Conservation (phyloP, 92 coral and sea anemone species). For the Epizoanthus fatuus region DNA sequence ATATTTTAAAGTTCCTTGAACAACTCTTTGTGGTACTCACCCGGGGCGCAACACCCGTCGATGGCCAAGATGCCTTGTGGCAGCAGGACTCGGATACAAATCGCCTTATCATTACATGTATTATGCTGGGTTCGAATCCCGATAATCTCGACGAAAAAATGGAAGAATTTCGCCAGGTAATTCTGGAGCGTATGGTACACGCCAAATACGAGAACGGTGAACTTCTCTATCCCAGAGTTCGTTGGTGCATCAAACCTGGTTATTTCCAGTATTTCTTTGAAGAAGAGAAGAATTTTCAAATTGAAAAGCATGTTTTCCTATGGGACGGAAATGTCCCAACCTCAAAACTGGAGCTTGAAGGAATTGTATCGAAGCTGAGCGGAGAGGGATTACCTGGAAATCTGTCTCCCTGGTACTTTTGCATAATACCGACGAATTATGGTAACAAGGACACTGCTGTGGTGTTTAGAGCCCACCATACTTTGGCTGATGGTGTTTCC, state of each 20-base stretch:
- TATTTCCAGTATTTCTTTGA: conserved; percentile 91
- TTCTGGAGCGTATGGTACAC: conserved; percentile 73
- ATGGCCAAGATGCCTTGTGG: conserved; percentile 92
- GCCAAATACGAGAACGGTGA: conserved; percentile 69
- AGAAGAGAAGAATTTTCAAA: conserved; percentile 75
- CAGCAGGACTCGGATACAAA: conserved; percentile 76
- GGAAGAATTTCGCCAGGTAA: conserved; percentile 52
- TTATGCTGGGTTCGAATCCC: conserved; percentile 48
- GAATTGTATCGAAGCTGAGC: conserved; percentile 75
- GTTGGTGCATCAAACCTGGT: conserved; percentile 76
- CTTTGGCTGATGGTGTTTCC: conserved; percentile 91
- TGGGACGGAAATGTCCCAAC: conserved; percentile 80
- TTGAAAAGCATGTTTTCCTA: conserved; percentile 83
- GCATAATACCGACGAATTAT: conserved; percentile 75
- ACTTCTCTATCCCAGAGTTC: conserved; percentile 68
- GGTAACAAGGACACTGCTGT: conserved; percentile 62
- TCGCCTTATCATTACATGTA: conserved; percentile 69
- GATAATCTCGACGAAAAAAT: conserved; percentile 54
- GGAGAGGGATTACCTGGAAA: conserved; percentile 67
- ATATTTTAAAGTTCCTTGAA: conserved; percentile 75
- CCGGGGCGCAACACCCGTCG: conserved; percentile 60
- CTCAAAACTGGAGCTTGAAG: conserved; percentile 84
- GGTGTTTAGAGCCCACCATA: conserved; percentile 80
- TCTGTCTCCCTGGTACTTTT: conserved; percentile 85
- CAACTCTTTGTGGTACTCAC: conserved; percentile 46